These are phyloP conservation scores for Hypena proboscidalis DNA, from an alignment of 2,888 invertebrate species.

Conservation along the genomic window DNA sequence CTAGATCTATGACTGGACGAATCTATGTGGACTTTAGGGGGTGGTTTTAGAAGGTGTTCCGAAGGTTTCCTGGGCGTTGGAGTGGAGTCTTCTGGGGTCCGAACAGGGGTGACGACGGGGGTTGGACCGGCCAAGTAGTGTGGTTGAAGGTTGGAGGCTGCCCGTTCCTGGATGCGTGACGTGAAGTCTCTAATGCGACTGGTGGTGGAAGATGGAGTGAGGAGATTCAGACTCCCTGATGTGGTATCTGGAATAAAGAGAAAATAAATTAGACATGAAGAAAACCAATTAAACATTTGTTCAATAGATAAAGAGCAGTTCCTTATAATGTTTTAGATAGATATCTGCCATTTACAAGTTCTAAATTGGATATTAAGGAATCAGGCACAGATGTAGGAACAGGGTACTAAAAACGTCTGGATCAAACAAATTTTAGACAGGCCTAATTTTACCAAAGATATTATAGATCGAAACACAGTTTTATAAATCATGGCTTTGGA, in stretches of 20 bases:
- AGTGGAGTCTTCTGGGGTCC: slow-evolving; percentile 62
- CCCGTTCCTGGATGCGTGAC: slow-evolving; percentile 85
- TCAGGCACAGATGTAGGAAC: too few species aligned
- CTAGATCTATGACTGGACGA: slow-evolving; percentile 70
- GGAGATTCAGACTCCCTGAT: slow-evolving; percentile 87
- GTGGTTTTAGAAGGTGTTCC: slow-evolving; percentile 74
- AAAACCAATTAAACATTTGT: too few species aligned
- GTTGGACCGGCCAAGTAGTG: slow-evolving; percentile 54
- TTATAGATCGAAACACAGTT: too few species aligned
- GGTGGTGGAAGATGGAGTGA: slow-evolving; percentile 86
- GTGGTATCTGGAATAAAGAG: slow-evolving; percentile 78
- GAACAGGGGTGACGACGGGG: slow-evolving; percentile 62
- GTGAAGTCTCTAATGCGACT: slow-evolving; percentile 85
- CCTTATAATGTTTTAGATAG: too few species aligned
- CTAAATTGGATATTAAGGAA: too few species aligned
- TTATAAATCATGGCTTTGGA: too few species aligned
- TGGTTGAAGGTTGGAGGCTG: slow-evolving; percentile 63
- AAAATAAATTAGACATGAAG: too few species aligned
- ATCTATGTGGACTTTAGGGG: slow-evolving; percentile 72
- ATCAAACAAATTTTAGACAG: too few species aligned
- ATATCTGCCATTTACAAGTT: too few species aligned
- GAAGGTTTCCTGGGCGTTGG: slow-evolving; percentile 61
- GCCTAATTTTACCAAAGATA: too few species aligned
- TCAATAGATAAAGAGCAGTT: too few species aligned
- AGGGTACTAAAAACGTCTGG: too few species aligned